phyloP scores from a whole-genome alignment of 2,113 vertebrate species.

The Caretta caretta region DNA sequence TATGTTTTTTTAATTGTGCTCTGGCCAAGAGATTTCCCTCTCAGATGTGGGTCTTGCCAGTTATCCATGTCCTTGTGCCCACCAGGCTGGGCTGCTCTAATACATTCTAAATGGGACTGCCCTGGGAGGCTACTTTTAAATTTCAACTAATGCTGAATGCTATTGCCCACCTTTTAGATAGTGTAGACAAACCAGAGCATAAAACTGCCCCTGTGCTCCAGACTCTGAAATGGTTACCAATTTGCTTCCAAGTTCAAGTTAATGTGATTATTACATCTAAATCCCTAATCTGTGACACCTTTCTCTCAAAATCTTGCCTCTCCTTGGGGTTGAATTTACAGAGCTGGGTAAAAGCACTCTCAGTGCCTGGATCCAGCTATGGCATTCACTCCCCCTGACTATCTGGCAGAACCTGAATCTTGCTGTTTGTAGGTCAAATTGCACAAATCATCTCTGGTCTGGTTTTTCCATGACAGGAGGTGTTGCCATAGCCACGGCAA shows the following conservation, averaged over 20 bases:
- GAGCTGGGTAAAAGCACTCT: slow-evolving; percentile 1
- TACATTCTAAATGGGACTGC: neutral
- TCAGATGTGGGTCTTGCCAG: neutral
- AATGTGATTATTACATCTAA: neutral
- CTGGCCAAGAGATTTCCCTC: neutral
- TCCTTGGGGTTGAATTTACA: neutral
- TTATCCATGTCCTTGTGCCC: neutral
- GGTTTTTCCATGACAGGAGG: neutral
- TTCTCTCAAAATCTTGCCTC: neutral
- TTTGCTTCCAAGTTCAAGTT: neutral
- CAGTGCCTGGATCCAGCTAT: neutral
- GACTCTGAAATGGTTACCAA: slow-evolving; percentile 11
- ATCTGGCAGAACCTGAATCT: neutral
- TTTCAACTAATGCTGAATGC: slow-evolving; percentile 47
- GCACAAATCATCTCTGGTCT: neutral
- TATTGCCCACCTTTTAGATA: neutral
- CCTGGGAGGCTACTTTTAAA: neutral
- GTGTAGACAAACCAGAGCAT: slow-evolving; percentile 6
- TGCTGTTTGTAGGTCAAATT: neutral
- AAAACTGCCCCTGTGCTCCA: neutral
- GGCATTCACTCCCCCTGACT: neutral
- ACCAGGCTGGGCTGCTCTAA: neutral
- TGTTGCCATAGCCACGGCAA: neutral
- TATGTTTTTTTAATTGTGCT: neutral
- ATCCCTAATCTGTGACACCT: neutral